These are phyloP conservation scores for Amiota communis DNA, from an alignment of 2,888 invertebrate species.

Conservation along the genomic window DNA sequence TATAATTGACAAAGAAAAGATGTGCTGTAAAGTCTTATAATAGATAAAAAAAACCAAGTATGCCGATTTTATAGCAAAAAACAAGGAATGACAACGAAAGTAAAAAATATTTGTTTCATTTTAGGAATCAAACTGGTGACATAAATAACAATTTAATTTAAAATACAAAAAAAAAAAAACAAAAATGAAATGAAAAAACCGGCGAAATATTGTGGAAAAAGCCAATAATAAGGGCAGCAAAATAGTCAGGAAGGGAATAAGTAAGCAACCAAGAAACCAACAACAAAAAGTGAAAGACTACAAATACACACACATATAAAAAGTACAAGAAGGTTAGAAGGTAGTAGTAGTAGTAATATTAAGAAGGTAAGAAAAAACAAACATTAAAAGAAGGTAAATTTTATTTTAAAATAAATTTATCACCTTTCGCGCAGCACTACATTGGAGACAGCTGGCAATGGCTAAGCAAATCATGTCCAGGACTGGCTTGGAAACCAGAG, in stretches of 20 bases:
- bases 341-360: no score
- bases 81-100: no score
- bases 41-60: background rate
- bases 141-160: slow-evolving; percentile 66
- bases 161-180: slow-evolving; percentile 62
- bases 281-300: slow-evolving; percentile 38
- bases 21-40: background rate
- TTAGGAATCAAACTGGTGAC: slow-evolving; percentile 66
- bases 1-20: background rate
- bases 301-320: no score
- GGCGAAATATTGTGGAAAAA: slow-evolving; percentile 15
- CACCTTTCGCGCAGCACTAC: slow-evolving; percentile 57
- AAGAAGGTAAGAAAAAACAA: slow-evolving; percentile 8
- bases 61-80: no score
- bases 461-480: no score
- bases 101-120: slow-evolving; percentile 12
- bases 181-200: background rate
- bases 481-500: no score
- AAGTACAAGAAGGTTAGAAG: no score
- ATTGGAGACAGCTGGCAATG: slow-evolving; percentile 8
- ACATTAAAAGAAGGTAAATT: slow-evolving; percentile 59
- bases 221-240: slow-evolving; percentile 2
- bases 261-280: background rate
- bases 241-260: no score
- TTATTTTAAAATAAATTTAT: slow-evolving; percentile 67